phyloP scores from a whole-genome alignment of 2,797 vertebrate genomes.

The Pristis pectinata region DNA sequence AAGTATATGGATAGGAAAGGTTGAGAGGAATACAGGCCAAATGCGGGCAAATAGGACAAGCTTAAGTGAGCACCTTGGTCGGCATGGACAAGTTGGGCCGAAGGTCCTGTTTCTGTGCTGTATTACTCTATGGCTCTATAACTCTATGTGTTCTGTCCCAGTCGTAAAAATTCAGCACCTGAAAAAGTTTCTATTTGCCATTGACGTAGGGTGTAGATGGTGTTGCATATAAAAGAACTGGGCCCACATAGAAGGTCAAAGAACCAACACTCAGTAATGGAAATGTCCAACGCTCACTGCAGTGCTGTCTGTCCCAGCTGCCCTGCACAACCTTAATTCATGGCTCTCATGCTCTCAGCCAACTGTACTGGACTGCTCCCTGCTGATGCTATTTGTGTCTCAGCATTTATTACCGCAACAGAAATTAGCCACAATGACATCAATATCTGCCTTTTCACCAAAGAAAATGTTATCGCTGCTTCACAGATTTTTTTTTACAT shows the following conservation, averaged over 20 bases:
- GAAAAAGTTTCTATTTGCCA: not conserved
- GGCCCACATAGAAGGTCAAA: not conserved
- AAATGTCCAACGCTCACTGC: not conserved
- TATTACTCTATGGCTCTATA: too few species aligned
- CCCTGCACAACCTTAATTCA: not conserved
- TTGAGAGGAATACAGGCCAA: too few species aligned
- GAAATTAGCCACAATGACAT: not conserved
- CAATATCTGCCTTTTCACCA: not conserved
- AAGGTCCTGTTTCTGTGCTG: too few species aligned
- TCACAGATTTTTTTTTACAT: not conserved
- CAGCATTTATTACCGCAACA: conserved; percentile 4
- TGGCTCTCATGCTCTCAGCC: not conserved
- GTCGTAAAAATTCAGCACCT: not conserved
- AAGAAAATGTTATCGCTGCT: not conserved
- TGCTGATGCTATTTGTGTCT: conserved; percentile 18
- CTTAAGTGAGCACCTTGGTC: too few species aligned
- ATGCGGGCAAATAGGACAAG: too few species aligned
- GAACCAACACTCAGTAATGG: not conserved
- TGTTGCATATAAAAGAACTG: not conserved
- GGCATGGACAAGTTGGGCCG: too few species aligned
- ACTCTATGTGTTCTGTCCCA: too few species aligned
- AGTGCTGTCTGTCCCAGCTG: not conserved
- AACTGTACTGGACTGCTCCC: not conserved
- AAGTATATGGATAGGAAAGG: too few species aligned
- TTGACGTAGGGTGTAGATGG: not conserved